These are phyloP conservation scores for Tadarida brasiliensis DNA, from an alignment of 2,797 vertebrate genomes.

Conservation along the genomic window DNA sequence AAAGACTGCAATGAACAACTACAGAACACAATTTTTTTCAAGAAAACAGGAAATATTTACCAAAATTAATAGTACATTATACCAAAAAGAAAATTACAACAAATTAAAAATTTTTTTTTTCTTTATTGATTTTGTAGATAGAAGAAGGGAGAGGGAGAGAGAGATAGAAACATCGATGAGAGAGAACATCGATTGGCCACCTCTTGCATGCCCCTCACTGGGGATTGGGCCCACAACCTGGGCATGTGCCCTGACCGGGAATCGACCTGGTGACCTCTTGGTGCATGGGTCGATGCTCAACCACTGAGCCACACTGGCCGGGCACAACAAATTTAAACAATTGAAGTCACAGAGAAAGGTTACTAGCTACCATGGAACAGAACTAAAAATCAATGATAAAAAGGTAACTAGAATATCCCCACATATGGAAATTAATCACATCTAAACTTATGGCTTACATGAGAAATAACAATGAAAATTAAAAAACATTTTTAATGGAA, in stretches of 20 bases:
- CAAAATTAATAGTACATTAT: neutral
- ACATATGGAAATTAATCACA: neutral
- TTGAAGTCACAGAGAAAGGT: neutral
- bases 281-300: no score
- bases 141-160: no score
- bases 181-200: no score
- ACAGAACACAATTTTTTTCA: neutral
- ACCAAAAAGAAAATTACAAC: neutral
- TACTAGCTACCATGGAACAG: neutral
- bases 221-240: no score
- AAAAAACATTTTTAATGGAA: neutral
- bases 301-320: no score
- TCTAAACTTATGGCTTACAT: neutral
- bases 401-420: neutral
- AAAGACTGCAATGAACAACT: neutral
- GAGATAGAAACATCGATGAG: no score
- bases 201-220: no score
- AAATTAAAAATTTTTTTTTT: no score
- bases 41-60: neutral
- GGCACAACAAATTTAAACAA: neutral
- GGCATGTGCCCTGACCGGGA: no score
- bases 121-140: no score
- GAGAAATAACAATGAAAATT: neutral
- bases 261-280: no score
- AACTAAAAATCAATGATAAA: neutral